phyloP scores from a whole-genome alignment of 2,113 vertebrate genomes.

The Chamaea fasciata region DNA sequence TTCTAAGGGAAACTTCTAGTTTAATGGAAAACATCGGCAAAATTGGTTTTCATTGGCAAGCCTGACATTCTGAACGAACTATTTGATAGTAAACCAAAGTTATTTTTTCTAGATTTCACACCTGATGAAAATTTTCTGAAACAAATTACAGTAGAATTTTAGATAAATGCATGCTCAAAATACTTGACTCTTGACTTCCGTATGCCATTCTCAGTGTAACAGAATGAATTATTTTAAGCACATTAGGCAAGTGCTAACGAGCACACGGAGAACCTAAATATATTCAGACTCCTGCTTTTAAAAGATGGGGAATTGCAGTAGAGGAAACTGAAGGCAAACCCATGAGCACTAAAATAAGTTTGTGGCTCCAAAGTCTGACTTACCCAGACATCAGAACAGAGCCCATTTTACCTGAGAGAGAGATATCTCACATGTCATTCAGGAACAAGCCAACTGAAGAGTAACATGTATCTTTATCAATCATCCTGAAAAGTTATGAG shows the following conservation, averaged over 20 bases:
- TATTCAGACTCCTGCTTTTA: not conserved
- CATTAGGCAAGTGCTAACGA: not conserved
- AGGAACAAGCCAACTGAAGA: not conserved
- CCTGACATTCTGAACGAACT: not conserved
- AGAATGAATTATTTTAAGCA: not conserved
- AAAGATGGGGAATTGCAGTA: not conserved
- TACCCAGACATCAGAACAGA: not conserved
- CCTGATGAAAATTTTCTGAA: not conserved
- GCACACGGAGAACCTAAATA: not conserved
- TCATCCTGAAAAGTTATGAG: not conserved
- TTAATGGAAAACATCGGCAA: not conserved
- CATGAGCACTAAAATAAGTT: not conserved
- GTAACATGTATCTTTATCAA: not conserved
- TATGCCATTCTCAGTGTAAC: not conserved
- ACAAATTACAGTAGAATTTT: not conserved
- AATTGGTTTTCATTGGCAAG: not conserved
- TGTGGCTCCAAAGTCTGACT: not conserved
- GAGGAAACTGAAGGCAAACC: not conserved
- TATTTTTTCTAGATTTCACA: not conserved
- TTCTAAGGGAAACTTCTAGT: not conserved
- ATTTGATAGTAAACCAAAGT: not conserved
- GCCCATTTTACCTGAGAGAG: not conserved
- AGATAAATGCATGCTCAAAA: not conserved
- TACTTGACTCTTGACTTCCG: not conserved
- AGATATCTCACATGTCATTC: rapidly evolving